Evolutionary conservation across 2,113 vertebrate species (phyloP).

Genomic region (Podarcis cretensis): DNA sequence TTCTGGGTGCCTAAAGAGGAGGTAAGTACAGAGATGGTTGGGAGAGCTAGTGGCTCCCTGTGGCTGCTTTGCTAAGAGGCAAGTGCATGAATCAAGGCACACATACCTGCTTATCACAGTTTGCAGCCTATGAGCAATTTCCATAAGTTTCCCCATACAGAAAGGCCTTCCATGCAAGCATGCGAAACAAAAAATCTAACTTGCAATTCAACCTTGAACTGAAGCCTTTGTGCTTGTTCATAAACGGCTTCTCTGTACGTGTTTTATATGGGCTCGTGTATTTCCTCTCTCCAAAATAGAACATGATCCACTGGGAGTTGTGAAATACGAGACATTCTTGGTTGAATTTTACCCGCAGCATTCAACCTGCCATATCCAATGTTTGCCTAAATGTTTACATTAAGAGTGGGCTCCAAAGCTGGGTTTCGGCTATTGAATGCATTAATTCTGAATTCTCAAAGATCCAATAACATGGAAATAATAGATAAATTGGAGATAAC

Average conservation of each 20-base stretch:
- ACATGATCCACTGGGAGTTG: background rate
- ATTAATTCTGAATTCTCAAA: background rate
- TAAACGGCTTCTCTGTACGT: fast-evolving
- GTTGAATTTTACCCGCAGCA: background rate
- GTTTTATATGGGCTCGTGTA: background rate
- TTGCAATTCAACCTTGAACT: background rate
- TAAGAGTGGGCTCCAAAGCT: background rate
- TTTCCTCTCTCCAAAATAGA: background rate
- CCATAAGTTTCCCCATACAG: background rate
- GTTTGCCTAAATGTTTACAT: background rate
- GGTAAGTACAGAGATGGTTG: too few species aligned
- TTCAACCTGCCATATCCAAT: background rate
- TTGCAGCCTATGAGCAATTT: background rate
- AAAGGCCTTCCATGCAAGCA: background rate
- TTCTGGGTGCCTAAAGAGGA: background rate
- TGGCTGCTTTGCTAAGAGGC: background rate
- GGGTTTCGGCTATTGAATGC: background rate
- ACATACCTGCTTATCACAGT: background rate
- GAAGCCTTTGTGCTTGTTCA: background rate
- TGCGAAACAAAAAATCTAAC: background rate
- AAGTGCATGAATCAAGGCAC: background rate
- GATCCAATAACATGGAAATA: background rate
- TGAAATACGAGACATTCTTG: background rate
- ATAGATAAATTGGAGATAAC: background rate
- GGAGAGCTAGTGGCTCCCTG: background rate